Evolutionary conservation across 2,113 vertebrate species (phyloP).

Genomic region (Verasper variegatus): DNA sequence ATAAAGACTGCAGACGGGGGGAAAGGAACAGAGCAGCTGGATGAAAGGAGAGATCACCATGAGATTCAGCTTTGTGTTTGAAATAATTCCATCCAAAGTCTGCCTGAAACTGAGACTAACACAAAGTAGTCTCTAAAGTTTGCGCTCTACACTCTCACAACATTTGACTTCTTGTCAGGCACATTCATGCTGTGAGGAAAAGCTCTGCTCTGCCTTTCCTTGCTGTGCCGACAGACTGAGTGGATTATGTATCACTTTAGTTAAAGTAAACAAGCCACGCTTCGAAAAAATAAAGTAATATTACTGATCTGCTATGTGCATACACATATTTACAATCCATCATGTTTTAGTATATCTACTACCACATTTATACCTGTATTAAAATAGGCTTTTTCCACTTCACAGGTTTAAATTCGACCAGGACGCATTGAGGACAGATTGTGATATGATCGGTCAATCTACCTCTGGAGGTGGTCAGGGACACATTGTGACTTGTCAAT

Average conservation of each 20-base stretch:
- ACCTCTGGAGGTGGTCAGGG: no score
- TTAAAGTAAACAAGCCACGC: background rate
- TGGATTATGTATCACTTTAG: background rate
- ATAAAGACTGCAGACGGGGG: background rate
- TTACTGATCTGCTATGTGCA: background rate
- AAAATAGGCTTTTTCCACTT: background rate
- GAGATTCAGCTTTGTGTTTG: background rate
- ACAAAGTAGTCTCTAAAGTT: background rate
- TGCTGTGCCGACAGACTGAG: background rate
- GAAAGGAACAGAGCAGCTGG: background rate
- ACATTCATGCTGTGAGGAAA: background rate
- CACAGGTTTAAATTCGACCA: no score
- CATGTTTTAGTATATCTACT: background rate
- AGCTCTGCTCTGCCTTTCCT: background rate
- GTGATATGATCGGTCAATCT: no score
- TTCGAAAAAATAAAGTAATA: no score
- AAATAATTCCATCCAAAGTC: slow-evolving; percentile 1
- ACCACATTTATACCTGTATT: background rate
- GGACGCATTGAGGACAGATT: no score
- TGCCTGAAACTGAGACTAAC: background rate
- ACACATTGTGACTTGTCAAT: no score
- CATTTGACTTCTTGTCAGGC: background rate
- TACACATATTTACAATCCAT: background rate
- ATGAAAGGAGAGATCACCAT: background rate
- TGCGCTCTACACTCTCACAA: background rate